Percentiles rank a stretch among this genome's conserved stretches.
phyloP scores from a whole-genome alignment of 1,140 invertebrate species.

The Eubasilissa regina region DNA sequence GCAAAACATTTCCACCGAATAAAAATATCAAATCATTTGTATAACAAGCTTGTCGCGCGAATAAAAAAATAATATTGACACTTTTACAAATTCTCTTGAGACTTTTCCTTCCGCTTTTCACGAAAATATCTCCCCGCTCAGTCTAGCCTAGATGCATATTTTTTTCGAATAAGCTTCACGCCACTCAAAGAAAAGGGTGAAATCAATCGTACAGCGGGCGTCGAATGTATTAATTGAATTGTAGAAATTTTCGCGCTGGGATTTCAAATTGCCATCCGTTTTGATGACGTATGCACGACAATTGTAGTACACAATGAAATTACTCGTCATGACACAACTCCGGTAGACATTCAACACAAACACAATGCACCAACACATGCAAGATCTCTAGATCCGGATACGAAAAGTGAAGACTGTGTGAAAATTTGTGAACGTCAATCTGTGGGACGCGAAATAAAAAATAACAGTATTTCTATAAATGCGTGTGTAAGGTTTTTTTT shows the following conservation, averaged over 20 bases:
- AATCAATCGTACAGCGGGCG: not conserved
- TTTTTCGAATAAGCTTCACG: not conserved
- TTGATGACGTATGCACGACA: not conserved
- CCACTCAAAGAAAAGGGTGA: not conserved
- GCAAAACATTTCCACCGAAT: not conserved
- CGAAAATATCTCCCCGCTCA: conserved; percentile 21
- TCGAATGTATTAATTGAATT: not conserved
- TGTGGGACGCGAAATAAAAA: not conserved
- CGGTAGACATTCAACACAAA: conserved; percentile 12
- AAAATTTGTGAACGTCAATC: conserved; percentile 27
- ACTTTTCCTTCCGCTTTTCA: conserved; percentile 38
- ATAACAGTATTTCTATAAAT: not conserved
- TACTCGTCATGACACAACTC: conserved; percentile 32
- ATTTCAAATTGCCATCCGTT: not conserved
- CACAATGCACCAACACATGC: conserved; percentile 17
- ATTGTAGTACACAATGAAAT: conserved; percentile 41
- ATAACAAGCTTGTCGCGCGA: not conserved
- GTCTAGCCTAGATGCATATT: conserved; percentile 37
- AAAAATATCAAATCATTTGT: conserved; percentile 2
- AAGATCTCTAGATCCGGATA: conserved; percentile 30
- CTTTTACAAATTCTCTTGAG: conserved; percentile 1
- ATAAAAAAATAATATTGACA: not conserved
- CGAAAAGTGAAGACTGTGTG: conserved; percentile 28
- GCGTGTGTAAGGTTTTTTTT: too few relatives aligned
- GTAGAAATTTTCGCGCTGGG: not conserved